Conservation (phyloP, 2,888 invertebrate genomes). For the Calliphora vomitoria region DNA sequence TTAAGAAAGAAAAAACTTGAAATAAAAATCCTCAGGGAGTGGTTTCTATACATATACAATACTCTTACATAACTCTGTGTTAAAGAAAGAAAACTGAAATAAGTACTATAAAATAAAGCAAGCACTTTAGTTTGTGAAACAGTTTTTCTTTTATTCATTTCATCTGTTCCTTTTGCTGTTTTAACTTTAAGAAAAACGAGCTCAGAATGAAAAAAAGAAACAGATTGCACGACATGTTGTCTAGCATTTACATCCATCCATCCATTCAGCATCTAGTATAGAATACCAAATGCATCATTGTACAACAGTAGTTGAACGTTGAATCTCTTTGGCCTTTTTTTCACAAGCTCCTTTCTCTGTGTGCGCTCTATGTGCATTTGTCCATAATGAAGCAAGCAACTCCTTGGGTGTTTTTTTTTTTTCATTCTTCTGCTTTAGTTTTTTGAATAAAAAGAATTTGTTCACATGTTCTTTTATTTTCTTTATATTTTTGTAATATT, state of each 20-base stretch:
- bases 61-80: conserved; percentile 20
- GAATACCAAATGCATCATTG: conserved; percentile 39
- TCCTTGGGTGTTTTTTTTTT: conserved; percentile 48
- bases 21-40: conserved; percentile 68
- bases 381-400: conserved; percentile 46
- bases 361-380: background rate
- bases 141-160: conserved; percentile 28
- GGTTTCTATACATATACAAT: conserved; percentile 49
- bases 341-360: background rate
- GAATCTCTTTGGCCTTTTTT: background rate
- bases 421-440: background rate
- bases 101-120: conserved; percentile 52
- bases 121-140: conserved; percentile 58
- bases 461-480: conserved; percentile 41
- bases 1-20: conserved; percentile 9
- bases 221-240: conserved; percentile 71
- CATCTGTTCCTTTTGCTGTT: conserved; percentile 44
- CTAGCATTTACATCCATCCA: conserved; percentile 47
- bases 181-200: conserved; percentile 19
- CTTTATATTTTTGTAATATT: conserved; percentile 40
- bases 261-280: conserved; percentile 35
- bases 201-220: background rate
- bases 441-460: conserved; percentile 45
- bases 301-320: background rate
- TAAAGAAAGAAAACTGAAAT: conserved; percentile 14